Base-by-base conservation (phyloP, 2,888 invertebrate genomes). In the Lepidonotus clava region DNA sequence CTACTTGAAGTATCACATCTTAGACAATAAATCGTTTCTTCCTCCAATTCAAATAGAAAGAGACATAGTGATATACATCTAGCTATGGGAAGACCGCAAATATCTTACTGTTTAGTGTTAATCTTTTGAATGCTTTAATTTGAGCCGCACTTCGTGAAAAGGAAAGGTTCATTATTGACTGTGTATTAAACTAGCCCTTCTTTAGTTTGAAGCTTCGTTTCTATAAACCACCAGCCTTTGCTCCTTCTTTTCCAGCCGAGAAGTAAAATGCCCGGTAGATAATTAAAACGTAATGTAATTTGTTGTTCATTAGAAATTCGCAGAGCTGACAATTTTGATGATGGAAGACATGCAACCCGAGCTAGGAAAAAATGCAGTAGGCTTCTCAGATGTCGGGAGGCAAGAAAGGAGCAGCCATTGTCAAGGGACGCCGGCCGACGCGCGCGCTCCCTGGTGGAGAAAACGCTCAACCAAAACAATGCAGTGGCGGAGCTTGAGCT, bases 221-320 rank as follows among this genome's bases (percentile, higher is more conserved):
- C 71, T 71, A 71, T 71, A 38, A 71, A 71, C 71, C n/a, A 71
- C 38, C 34, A 71, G 21, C 14, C 34, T 71, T 71, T 38, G n/a
- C 34, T 11, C 36, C 36, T 34, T 71, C 36, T 11, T 34, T 71
- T 34, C 18, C 18, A 38, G 34, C 71, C n/a, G 66, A 32, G 66
- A 14, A 18, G 46, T 38, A n/a, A 71, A 71, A 71, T 71, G 38
- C 51, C 80, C 14, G 2, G 46, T 28, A 80, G 80, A 80, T 80
- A 80, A 80, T 80, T 80, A 80, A 80, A 80, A 46, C 80, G 80
- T 80, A 80, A 80, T 80, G 80, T 46, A 80, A 80, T 80, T 80
- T 80, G 80, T 80, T 80, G 46, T 80, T 80, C 80, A 80, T 80
- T 80, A 80, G 80, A 80, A 80, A 80, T 80, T 80, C 80, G 80